Evolutionary conservation across 2,113 vertebrate genomes (phyloP), one percentile per base, ranked within the genome.

Genomic region (Phrynocephalus versicolor): DNA sequence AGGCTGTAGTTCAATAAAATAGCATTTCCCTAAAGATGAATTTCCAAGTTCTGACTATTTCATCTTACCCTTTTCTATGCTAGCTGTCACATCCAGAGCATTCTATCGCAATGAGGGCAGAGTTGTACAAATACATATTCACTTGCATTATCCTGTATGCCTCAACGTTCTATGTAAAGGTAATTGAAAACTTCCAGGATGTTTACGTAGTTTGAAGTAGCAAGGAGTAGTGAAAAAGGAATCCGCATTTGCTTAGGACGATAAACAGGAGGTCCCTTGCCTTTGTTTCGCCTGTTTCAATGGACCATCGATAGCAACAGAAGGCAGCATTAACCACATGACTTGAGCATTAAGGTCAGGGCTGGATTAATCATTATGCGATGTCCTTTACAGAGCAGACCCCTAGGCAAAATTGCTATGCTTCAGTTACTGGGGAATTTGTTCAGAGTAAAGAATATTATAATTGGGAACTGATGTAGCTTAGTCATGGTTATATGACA

Each of bases 281-380:
- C 23, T 55, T 37, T 82, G 30, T 81, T 70, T 51, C n/a, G 37
- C 37, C 58, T 58, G 55, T 72, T 82, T 71, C 33, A 72, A 60
- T 82, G 30, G 37, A 58, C 37, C 64, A 39, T 79, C n/a, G 25
- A 57, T 9, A 67, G 35, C 33, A 70, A 79, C 51, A 37, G 55
- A 78, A 79, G 65, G 65, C 51, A 79, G 62, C 79, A 71, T 85
- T 57, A 79, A 79, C 76, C 77, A 79, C 76, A 85, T 72, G 84
- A 85, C 67, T 71, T 85, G 35, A 70, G 84, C 84, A 79, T 79
- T 85, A 79, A 85, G 84, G 76, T 85, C 67, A 83, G 19, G 35
- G 23, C 39, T 79, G 67, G 67, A 79, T 72, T 85, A 79, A 85
- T 79, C 76, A 85, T 79, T 72, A 85, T 79, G 55, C 30, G 71